These are phyloP conservation scores for Paedocypris micromegethes DNA, from an alignment of 2,797 vertebrate genomes.

Conservation along the genomic window DNA sequence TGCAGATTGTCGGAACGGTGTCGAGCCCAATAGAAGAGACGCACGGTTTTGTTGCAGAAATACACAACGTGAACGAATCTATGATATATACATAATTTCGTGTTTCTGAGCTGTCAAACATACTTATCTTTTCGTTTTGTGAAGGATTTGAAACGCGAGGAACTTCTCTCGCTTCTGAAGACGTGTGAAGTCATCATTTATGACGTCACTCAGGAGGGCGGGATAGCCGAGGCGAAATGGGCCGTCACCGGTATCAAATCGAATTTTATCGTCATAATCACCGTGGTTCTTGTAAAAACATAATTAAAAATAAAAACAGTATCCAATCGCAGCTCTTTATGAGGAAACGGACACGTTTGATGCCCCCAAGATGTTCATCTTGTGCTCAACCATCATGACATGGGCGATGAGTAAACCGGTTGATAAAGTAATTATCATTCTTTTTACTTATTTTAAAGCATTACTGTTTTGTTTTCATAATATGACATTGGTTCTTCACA, in stretches of 20 bases:
- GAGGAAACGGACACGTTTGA: constrained; percentile 64
- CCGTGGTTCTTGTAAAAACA: neutral
- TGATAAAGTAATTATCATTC: constrained; percentile 69
- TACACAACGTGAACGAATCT: constrained; percentile 68
- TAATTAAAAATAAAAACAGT: neutral
- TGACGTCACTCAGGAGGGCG: constrained; percentile 74
- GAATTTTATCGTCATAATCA: neutral
- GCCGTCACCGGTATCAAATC: constrained; percentile 73
- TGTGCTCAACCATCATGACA: constrained; percentile 88
- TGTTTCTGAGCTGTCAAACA: too few relatives aligned
- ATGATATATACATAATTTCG: too few relatives aligned
- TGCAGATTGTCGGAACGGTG: constrained; percentile 80
- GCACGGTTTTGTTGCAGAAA: constrained; percentile 61
- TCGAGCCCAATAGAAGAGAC: constrained; percentile 42
- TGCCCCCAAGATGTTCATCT: constrained; percentile 79
- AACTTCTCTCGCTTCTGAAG: constrained; percentile 72
- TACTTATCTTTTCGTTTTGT: constrained; percentile 22
- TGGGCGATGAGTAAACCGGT: constrained; percentile 77
- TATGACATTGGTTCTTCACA: constrained; percentile 45
- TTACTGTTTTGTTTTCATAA: too few relatives aligned
- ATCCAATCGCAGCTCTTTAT: constrained; percentile 70
- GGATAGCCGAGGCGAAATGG: constrained; percentile 83
- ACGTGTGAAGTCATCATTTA: constrained; percentile 82
- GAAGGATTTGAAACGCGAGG: constrained; percentile 63
- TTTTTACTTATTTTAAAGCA: neutral